These are phyloP conservation scores for Semicossyphus pulcher DNA, from an alignment of 2,113 vertebrate species.

Conservation along the genomic window DNA sequence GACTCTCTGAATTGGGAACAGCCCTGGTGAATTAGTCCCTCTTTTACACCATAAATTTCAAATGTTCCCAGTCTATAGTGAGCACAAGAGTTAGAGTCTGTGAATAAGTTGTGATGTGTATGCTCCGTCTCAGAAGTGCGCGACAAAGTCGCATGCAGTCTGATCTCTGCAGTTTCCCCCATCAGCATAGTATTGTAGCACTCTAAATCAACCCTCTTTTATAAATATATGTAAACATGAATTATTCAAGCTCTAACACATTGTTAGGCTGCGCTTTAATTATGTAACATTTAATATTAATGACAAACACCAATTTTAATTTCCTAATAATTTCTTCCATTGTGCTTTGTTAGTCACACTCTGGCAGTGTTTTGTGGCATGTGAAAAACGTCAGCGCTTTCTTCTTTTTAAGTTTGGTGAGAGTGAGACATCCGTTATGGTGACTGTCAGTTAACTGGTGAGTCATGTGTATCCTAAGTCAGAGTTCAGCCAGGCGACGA, in stretches of 20 bases:
- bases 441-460: neutral
- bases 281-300: neutral
- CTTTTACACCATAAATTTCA: neutral
- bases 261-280: neutral
- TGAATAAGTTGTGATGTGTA: neutral
- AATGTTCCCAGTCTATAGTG: neutral
- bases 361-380: neutral
- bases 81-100: neutral
- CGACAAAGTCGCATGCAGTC: neutral
- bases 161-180: neutral
- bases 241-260: neutral
- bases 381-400: neutral
- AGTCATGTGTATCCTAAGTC: conserved; percentile 11
- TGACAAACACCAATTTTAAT: neutral
- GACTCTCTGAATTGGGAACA: too few relatives aligned
- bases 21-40: neutral
- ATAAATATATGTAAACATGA: neutral
- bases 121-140: neutral
- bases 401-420: conserved; percentile 4
- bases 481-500: conserved; percentile 11
- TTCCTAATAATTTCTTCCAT: neutral
- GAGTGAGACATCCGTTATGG: neutral
- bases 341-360: neutral
- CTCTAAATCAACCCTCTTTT: neutral
- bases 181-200: neutral